phyloP scores from a whole-genome alignment of 2,113 vertebrate genomes.

The Strigops habroptila region DNA sequence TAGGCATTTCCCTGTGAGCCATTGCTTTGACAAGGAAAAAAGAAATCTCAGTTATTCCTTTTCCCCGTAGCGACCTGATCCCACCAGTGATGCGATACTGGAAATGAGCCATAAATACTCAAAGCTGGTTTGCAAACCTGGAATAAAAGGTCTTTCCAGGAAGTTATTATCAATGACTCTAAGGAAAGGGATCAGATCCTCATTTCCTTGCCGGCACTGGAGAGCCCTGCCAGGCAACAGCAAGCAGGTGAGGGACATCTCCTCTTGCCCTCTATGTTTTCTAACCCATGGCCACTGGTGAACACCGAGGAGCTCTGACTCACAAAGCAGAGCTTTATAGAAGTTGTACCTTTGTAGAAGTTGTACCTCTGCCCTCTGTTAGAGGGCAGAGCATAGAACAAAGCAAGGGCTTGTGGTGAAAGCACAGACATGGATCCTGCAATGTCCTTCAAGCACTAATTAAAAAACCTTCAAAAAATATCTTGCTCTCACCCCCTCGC shows the following conservation, averaged over 20 bases:
- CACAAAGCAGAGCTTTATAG: not conserved
- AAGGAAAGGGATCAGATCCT: conserved; percentile 69
- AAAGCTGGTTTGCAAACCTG: conserved; percentile 35
- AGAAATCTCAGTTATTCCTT: not conserved
- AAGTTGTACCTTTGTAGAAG: not conserved
- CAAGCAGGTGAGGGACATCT: conserved; percentile 10
- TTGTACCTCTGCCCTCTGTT: too few relatives aligned
- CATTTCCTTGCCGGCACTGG: not conserved
- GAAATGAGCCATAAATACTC: conserved; percentile 49
- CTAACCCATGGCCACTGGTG: rapidly evolving
- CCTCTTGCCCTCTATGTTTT: not conserved
- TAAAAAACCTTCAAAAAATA: conserved; percentile 41
- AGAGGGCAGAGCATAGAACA: not conserved
- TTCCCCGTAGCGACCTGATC: conserved; percentile 27
- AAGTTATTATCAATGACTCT: conserved; percentile 70
- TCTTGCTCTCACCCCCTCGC: not conserved
- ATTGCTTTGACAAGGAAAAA: conserved; percentile 26
- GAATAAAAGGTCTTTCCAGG: conserved; percentile 67
- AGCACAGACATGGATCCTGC: not conserved
- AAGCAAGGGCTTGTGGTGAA: not conserved
- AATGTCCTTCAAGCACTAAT: conserved; percentile 53
- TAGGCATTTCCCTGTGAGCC: not conserved
- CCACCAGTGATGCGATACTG: conserved; percentile 24
- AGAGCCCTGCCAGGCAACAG: not conserved
- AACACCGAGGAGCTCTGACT: not conserved